Evolutionary conservation across 2,113 vertebrate species (phyloP).

Genomic region (Xiphias gladius): DNA sequence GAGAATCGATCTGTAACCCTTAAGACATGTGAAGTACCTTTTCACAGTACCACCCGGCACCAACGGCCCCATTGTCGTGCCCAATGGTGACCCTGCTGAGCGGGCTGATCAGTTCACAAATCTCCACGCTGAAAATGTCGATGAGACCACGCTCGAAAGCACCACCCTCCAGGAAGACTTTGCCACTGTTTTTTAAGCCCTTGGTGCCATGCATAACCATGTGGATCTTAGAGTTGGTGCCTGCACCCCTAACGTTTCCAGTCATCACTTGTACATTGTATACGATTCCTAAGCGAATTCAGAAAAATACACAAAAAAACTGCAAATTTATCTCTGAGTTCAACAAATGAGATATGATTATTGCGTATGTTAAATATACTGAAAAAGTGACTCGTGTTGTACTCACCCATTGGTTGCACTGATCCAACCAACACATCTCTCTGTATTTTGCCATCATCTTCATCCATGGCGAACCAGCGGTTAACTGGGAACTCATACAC

Average conservation of each 20-base stretch:
- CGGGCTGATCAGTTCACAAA: slow-evolving; percentile 94
- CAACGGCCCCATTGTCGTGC: slow-evolving; percentile 91
- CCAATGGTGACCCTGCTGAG: slow-evolving; percentile 95
- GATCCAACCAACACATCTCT: slow-evolving; percentile 93
- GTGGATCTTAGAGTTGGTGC: slow-evolving; percentile 98
- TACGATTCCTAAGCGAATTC: slow-evolving; percentile 86
- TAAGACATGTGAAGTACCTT: slow-evolving; percentile 84
- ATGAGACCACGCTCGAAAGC: slow-evolving; percentile 93
- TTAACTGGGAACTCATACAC: slow-evolving; percentile 93
- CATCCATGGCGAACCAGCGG: slow-evolving; percentile 94
- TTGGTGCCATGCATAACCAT: slow-evolving; percentile 93
- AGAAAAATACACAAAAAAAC: slow-evolving; percentile 14
- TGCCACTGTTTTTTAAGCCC: slow-evolving; percentile 95
- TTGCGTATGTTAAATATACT: not conserved
- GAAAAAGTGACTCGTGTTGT: not conserved
- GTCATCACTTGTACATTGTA: slow-evolving; percentile 96
- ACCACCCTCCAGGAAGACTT: slow-evolving; percentile 94
- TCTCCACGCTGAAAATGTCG: slow-evolving; percentile 94
- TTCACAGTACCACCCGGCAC: slow-evolving; percentile 96
- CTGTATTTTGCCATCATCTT: slow-evolving; percentile 98
- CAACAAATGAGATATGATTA: not conserved
- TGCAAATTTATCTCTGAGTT: not conserved
- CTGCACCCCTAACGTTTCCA: slow-evolving; percentile 92
- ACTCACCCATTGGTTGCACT: slow-evolving; percentile 91
- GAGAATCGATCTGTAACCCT: not conserved